Evolutionary conservation across 2,113 vertebrate species (phyloP).

Genomic region (Bufo bufo): DNA sequence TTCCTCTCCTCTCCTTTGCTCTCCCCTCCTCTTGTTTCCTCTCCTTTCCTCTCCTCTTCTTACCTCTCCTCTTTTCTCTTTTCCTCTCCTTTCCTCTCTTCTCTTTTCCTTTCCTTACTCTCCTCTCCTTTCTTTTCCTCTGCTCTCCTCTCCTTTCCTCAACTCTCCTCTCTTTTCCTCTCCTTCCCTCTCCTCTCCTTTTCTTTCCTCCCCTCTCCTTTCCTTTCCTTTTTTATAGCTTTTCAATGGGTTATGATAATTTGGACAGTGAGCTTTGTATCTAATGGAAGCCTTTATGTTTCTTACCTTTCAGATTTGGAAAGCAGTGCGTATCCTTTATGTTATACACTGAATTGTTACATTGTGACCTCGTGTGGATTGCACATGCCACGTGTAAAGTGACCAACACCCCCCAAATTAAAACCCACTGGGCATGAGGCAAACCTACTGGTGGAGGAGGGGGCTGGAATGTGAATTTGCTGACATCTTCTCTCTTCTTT

Average conservation of each 20-base stretch:
- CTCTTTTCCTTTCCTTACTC: neutral
- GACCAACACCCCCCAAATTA: neutral
- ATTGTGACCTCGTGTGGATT: neutral
- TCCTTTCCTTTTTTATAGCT: too few species aligned
- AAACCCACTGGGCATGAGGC: neutral
- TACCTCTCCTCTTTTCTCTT: too few species aligned
- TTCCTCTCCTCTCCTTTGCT: too few species aligned
- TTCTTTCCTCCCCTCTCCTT: too few species aligned
- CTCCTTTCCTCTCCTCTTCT: too few species aligned
- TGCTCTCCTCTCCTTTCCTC: too few species aligned
- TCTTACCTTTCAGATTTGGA: neutral
- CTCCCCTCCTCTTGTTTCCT: too few species aligned
- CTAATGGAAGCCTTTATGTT: neutral
- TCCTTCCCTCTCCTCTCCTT: too few species aligned
- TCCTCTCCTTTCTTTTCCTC: neutral
- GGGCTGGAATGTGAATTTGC: neutral
- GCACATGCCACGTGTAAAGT: neutral
- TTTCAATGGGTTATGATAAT: too few species aligned
- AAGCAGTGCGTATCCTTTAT: neutral
- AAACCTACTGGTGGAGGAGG: neutral
- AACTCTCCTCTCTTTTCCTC: too few species aligned
- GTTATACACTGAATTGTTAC: neutral
- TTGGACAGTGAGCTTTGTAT: neutral
- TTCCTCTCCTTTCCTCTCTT: too few species aligned
- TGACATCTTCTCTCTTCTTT: neutral